Percentiles rank a stretch among this genome's conserved stretches.
These are phyloP conservation scores for Sphaeridia pumilis DNA, from an alignment of 2,888 invertebrate genomes.

Conservation along the genomic window DNA sequence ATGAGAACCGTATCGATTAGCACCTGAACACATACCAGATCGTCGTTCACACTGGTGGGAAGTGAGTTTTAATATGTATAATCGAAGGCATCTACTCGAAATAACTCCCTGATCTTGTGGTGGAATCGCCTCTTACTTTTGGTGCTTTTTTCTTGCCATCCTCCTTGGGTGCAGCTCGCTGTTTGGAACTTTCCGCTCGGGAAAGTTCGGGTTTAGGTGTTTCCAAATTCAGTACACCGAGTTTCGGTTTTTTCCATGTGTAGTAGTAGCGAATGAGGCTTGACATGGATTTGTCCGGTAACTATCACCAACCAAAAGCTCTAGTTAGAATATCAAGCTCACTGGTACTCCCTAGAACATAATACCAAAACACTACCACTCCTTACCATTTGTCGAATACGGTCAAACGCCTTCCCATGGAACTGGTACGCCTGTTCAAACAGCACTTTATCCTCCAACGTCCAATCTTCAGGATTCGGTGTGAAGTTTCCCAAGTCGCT, in stretches of 20 bases:
- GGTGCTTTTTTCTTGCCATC: too few relatives aligned
- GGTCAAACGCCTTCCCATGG: constrained; percentile 94
- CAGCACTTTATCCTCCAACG: constrained; percentile 91
- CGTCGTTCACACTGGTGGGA: too few relatives aligned
- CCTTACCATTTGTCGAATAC: constrained; percentile 90
- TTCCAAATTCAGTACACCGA: too few relatives aligned
- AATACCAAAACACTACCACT: constrained; percentile 12
- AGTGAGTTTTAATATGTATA: too few relatives aligned
- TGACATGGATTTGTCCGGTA: constrained; percentile 93
- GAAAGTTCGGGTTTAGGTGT: too few relatives aligned
- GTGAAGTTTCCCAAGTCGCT: constrained; percentile 91
- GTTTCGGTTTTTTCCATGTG: constrained; percentile 97
- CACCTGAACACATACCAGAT: too few relatives aligned
- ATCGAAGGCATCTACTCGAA: too few relatives aligned
- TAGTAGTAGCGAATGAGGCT: constrained; percentile 95
- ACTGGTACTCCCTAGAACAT: not conserved
- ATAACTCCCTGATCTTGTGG: too few relatives aligned
- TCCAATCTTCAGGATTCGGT: constrained; percentile 97
- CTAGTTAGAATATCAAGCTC: not conserved
- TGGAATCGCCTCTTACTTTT: too few relatives aligned
- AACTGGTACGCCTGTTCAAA: constrained; percentile 98
- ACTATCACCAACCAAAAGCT: constrained; percentile 52
- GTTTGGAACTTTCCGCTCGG: too few relatives aligned
- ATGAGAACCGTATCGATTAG: too few relatives aligned
- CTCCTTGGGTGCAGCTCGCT: too few relatives aligned